Evolutionary conservation across 1,140 invertebrate genomes (phyloP).

Genomic region (Meteorus sp.): DNA sequence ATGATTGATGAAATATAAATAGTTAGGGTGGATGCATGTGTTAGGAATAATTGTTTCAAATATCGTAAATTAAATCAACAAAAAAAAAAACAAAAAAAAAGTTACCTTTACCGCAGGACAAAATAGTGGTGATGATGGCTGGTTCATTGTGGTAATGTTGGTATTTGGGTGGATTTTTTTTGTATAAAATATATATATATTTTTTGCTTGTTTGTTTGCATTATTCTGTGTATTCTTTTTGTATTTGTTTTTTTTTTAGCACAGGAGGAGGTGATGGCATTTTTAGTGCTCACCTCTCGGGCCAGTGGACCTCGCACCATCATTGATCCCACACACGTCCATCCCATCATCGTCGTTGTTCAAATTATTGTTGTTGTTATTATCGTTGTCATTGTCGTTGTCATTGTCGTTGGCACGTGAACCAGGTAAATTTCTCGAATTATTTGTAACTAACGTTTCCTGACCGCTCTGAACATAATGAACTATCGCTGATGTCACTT

Average conservation of each 20-base stretch:
- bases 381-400: conserved; percentile 48
- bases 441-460: conserved; percentile 54
- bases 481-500: conserved; percentile 90
- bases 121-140: conserved; percentile 51
- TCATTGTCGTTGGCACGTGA: conserved; percentile 49
- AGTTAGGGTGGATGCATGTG: too few species aligned
- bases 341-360: conserved; percentile 54
- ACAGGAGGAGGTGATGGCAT: conserved; percentile 29
- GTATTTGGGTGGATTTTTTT: conserved; percentile 14
- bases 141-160: conserved; percentile 44
- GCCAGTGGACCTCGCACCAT: conserved; percentile 54
- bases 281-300: conserved; percentile 61
- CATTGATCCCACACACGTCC: conserved; percentile 34
- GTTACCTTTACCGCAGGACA: conserved; percentile 54
- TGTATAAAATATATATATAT: conserved; percentile 20
- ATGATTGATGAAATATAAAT: neutral
- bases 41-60: neutral
- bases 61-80: neutral
- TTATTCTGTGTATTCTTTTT: conserved; percentile 31
- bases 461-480: conserved; percentile 82
- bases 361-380: conserved; percentile 50
- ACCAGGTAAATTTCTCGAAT: conserved; percentile 55
- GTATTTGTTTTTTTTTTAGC: conserved; percentile 39
- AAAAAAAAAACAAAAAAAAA: conserved; percentile 43
- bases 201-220: conserved; percentile 10